phyloP scores from a whole-genome alignment of 2,888 invertebrate genomes.

The Conus canariensis region DNA sequence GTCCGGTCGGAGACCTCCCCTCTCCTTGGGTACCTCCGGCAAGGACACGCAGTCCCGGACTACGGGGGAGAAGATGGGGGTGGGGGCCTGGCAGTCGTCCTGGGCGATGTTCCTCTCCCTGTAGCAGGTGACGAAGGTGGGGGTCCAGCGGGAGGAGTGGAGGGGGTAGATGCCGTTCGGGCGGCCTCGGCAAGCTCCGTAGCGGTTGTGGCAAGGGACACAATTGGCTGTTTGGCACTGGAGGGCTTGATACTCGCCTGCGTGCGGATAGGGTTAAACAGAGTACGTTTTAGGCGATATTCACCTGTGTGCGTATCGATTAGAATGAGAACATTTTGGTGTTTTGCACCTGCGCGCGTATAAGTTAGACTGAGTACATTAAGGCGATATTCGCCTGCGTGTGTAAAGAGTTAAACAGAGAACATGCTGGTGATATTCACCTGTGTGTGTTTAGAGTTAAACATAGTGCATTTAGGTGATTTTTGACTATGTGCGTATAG shows the following conservation, averaged over 20 bases:
- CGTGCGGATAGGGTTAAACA: background rate
- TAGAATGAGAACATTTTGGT: too few species aligned
- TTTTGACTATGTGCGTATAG: too few species aligned
- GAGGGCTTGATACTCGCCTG: conserved; percentile 57
- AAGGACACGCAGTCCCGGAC: conserved; percentile 55
- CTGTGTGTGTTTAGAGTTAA: too few species aligned
- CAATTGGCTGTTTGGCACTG: conserved; percentile 53
- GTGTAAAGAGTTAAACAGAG: too few species aligned
- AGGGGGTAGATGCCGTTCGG: conserved; percentile 59
- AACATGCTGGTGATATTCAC: too few species aligned
- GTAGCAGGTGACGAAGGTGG: conserved; percentile 59
- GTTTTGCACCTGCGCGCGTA: background rate
- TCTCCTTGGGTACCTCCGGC: conserved; percentile 57
- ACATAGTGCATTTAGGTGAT: too few species aligned
- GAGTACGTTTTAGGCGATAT: background rate
- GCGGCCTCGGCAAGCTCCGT: conserved; percentile 54
- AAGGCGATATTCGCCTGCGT: too few species aligned
- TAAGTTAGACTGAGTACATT: too few species aligned
- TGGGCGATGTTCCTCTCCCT: conserved; percentile 58
- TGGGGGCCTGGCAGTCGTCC: conserved; percentile 58
- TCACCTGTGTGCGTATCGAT: background rate
- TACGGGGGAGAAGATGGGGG: conserved; percentile 58
- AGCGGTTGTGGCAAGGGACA: conserved; percentile 53
- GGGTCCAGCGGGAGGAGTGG: conserved; percentile 54
- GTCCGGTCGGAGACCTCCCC: conserved; percentile 57